Base-by-base conservation (phyloP, 92 coral and sea anemone species). In the Meandrina meandrites region DNA sequence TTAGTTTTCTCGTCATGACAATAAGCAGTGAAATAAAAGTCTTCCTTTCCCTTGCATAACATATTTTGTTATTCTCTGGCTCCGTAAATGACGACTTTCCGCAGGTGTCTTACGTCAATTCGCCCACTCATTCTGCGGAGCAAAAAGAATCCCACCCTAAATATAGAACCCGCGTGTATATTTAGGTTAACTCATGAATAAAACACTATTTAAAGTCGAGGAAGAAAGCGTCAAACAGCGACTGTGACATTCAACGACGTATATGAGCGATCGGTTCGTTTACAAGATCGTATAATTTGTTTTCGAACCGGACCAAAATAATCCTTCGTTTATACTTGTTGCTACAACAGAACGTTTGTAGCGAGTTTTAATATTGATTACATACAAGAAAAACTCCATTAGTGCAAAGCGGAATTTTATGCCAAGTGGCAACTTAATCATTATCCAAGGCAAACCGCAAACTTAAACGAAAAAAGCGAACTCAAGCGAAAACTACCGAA, bases 81-180 rank as follows among this genome's bases (percentile, higher is more conserved):
- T n/a, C 54, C 1, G 2, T 14, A 11, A 47, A 27, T 85, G 88
- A 85, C 88, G 88, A 78, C 30, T 60, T 85, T 77, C 83, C 88
- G 88, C 48, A 62, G 13, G 40, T 11, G 31, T 24, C 17, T 83
- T 85, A 67, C 88, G 88, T 85, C 88, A 85, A 36, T 35, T 73
- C 72, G 57, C 87, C 79, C 79, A 73, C 87, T 71, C 87, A 36
- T 37, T 84, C 45, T 8, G 36, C 70, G 66, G 16, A 76, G 67
- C 53, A 36, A 35, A 36, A 35, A 32, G 48, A 30, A 57, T 42
- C 54, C 30, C 8, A 28, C 67, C 40, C 69, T 76, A 60, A 77
- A 85, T 67, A 85, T 85, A 62, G 56, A 56, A 77, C 51, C 73
- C 8, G 82, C 77, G 28, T 30, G 77, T 85, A 85, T 76, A 76